Evolutionary conservation across 2,888 invertebrate genomes (phyloP), one percentile per base, ranked within the genome.

Genomic region (Steinernema carpocapsae): DNA sequence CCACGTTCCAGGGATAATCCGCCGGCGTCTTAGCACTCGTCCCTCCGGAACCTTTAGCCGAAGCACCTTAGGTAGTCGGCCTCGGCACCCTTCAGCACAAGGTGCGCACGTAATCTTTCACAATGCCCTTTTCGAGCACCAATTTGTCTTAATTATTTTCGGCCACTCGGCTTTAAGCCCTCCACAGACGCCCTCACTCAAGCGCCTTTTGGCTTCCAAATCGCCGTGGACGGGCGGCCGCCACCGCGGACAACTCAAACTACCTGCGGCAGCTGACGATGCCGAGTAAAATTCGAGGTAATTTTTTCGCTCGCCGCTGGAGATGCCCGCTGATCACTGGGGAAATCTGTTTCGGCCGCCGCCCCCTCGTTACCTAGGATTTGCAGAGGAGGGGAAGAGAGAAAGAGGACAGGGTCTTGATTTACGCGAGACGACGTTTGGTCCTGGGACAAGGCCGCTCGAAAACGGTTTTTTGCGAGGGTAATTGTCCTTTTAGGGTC

Each of bases 121-220:
- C 29, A 64, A 64, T 64, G 64, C 37, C 64, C 64, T 64, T 64
- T 64, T 64, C 32, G 64, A 32, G 64, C 64, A 37, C 64, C 64
- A 64, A 64, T 64, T 64, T 64, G 64, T 64, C 64, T 64, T 64
- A 64, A 64, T 64, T 64, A 64, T 64, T 64, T 64, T 64, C 64
- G 64, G 64, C 64, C 64, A 32, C 64, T 64, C 64, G 64, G 29
- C 64, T 29, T 64, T 64, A 64, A 64, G 26, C 56, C 56, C 26
- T 56, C 56, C 56, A 22, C 64, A 6, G 32, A 17, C 64, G 64
- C 4, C 56, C 48, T n/a, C 52, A 48, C n/a, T 48, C 48, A 48
- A 48, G 48, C 64, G 2, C 64, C 32, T 64, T 12, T 14, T 14
- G 64, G 64, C 56, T 22, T 51, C 56, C 56, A 24, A 24, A 48